Evolutionary conservation across 2,797 vertebrate species (phyloP).

Genomic region (Girardinus metallicus): DNA sequence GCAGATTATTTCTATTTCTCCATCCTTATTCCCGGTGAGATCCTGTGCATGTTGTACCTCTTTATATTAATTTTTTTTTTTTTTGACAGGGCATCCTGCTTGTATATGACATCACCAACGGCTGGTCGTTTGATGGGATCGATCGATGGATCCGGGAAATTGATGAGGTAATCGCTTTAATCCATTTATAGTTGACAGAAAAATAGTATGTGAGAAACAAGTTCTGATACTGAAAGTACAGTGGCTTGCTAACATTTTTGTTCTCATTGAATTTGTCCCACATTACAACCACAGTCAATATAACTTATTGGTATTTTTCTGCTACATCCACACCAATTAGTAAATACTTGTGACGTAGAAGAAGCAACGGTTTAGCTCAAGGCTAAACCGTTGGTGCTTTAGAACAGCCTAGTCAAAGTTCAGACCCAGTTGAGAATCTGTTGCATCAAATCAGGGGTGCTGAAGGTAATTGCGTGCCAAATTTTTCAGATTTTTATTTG

Average conservation of each 20-base stretch:
- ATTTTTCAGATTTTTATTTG: no score
- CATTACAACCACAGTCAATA: background rate
- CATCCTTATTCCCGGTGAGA: background rate
- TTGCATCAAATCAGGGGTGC: background rate
- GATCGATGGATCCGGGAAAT: slow-evolving; percentile 99
- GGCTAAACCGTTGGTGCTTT: background rate
- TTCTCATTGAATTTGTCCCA: background rate
- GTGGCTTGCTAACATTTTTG: background rate
- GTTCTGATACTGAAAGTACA: no score
- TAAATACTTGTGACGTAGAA: background rate
- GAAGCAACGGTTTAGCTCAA: background rate
- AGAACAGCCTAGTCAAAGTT: background rate
- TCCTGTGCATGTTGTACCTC: background rate
- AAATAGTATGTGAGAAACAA: background rate
- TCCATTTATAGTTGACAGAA: background rate
- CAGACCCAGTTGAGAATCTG: background rate
- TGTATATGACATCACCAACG: slow-evolving; percentile 98
- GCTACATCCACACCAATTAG: background rate
- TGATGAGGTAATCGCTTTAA: slow-evolving; percentile 86
- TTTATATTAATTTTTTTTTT: slow-evolving; percentile 7
- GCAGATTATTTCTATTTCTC: background rate
- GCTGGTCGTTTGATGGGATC: slow-evolving; percentile 98
- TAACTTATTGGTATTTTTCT: background rate
- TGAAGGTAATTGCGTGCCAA: background rate
- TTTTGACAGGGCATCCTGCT: slow-evolving; percentile 92